Base-by-base conservation (phyloP, 2,113 vertebrate species). In the Hippolais icterina region DNA sequence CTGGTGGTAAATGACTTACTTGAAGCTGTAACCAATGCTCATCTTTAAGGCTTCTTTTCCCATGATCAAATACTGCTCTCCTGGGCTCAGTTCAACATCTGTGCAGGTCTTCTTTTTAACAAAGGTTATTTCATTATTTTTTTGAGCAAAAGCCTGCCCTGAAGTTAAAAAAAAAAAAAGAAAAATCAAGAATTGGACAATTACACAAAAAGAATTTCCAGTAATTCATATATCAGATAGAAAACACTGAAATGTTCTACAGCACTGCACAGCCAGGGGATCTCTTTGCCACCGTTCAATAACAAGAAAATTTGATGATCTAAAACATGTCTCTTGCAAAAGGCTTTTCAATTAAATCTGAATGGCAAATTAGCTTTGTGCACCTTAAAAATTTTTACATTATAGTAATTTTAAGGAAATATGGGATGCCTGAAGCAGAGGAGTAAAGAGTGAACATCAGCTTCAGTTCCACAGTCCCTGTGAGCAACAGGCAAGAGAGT, bases 61-160 rank as follows among this genome's bases (percentile, higher is more conserved):
- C 98, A 98, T 98, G 89, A 99, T 96, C 95, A 99, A 83, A 93
- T 99, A 99, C 57, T 98, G 98, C 31, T 95, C 96, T 78, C 97
- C 96, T 44, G 96, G 96, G 63, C 93, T 96, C 59, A 99, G 21
- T 5, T 97, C 94, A 31, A 98, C 97, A 2, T 95, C 92, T 5
- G 37, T 47, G 80, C 99, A 99, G 21, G 97, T 98, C 24, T 93
- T 97, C 97, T 99, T 99, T 69, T 98, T 99, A 24, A 99, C 95
- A 86, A 99, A 98, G 39, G 98, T 98, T 44, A 99, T 93, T 86
- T 98, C 97, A 2, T 97, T 87, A 11, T 93, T 95, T 64, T 71
- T 93, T 65, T 97, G 94, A 25, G 98, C 97, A 86, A 95, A 89
- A 46, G 98, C 96, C 47, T 96, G 89, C 2, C 98, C 98, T 99